These are phyloP conservation scores for Leptodactylus fallax DNA, from an alignment of 2,797 vertebrate species.

Conservation along the genomic window DNA sequence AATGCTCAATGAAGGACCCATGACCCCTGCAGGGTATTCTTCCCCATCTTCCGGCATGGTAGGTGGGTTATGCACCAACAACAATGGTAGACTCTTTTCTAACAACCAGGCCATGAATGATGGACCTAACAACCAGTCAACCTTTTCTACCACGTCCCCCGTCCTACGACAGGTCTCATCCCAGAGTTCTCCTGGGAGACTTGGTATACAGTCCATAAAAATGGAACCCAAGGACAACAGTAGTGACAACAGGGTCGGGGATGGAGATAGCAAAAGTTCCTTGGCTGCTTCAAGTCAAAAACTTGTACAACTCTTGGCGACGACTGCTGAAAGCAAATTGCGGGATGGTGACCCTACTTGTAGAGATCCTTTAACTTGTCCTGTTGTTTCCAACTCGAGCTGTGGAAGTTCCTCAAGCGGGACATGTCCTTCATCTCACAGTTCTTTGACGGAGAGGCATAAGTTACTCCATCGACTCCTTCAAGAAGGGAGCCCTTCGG, in stretches of 20 bases:
- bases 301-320: constrained; percentile 78
- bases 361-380: constrained; percentile 73
- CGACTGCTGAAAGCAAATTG: constrained; percentile 77
- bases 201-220: constrained; percentile 72
- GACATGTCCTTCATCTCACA: constrained; percentile 88
- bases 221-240: constrained; percentile 75
- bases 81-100: constrained; percentile 71
- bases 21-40: constrained; percentile 77
- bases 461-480: constrained; percentile 94
- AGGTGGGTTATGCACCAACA: constrained; percentile 68
- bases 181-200: constrained; percentile 78
- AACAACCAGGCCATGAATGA: constrained; percentile 72
- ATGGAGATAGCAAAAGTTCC: constrained; percentile 79
- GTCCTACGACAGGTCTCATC: constrained; percentile 78
- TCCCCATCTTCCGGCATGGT: constrained; percentile 76
- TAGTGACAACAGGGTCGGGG: constrained; percentile 72
- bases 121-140: constrained; percentile 68
- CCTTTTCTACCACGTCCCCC: constrained; percentile 83
- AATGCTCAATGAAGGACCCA: constrained; percentile 72
- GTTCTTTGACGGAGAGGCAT: constrained; percentile 90
- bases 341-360: constrained; percentile 74
- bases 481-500: constrained; percentile 90
- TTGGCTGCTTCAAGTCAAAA: constrained; percentile 79
- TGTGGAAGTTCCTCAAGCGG: constrained; percentile 70
- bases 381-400: constrained; percentile 68